Conservation (phyloP, 2,113 vertebrate species). For the Hippolais icterina region DNA sequence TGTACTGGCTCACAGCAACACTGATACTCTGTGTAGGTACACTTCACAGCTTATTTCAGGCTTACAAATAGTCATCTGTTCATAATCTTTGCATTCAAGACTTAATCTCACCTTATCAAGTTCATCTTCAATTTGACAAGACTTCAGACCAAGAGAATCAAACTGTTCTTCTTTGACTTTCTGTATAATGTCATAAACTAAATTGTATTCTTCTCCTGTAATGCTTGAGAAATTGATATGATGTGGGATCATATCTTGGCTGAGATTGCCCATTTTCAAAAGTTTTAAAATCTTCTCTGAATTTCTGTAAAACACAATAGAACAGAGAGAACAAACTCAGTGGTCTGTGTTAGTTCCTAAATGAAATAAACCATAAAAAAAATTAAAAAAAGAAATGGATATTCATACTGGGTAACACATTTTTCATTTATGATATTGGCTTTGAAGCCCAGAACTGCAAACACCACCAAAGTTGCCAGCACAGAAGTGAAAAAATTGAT, state of each 20-base stretch:
- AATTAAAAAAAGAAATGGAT: constrained; percentile 9
- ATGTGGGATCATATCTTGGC: constrained; percentile 82
- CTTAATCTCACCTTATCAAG: constrained; percentile 85
- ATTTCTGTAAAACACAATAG: constrained; percentile 82
- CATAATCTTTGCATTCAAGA: not conserved
- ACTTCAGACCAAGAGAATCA: constrained; percentile 78
- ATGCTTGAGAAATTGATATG: constrained; percentile 89
- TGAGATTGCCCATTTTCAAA: constrained; percentile 80
- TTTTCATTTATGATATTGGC: constrained; percentile 92
- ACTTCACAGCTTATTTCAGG: not conserved
- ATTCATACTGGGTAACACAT: constrained; percentile 83
- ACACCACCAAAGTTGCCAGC: constrained; percentile 97
- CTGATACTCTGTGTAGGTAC: not conserved
- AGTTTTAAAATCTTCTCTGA: constrained; percentile 81
- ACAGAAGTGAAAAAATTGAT: constrained; percentile 99
- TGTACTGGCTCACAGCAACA: fast-evolving
- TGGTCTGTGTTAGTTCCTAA: not conserved
- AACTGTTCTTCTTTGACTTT: constrained; percentile 83
- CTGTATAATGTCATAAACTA: constrained; percentile 83
- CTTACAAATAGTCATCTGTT: not conserved
- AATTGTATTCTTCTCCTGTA: constrained; percentile 83
- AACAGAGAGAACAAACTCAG: not conserved
- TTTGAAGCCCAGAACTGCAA: constrained; percentile 97
- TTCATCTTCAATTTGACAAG: constrained; percentile 89
- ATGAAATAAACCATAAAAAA: constrained; percentile 26